Evolutionary conservation across 2,797 vertebrate genomes (phyloP).

Genomic region (Darevskia nairensis): DNA sequence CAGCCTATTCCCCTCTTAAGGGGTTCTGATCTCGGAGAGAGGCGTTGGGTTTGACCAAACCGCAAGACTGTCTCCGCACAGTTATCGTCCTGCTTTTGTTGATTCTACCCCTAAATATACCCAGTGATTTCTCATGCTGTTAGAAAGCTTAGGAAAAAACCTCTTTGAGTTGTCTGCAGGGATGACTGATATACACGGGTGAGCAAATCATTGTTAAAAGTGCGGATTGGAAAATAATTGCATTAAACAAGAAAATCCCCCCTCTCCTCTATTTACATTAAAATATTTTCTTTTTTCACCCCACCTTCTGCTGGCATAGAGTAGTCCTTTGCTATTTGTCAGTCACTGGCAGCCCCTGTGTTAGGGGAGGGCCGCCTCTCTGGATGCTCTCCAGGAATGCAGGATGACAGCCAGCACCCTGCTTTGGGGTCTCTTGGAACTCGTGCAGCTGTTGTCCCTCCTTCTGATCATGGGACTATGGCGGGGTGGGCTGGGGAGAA

Average conservation of each 20-base stretch:
- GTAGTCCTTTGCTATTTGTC: background rate
- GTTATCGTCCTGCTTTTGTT: background rate
- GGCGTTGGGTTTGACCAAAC: background rate
- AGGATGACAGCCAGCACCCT: background rate
- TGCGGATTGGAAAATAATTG: conserved; percentile 8
- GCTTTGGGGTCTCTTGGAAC: background rate
- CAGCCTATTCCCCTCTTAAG: background rate
- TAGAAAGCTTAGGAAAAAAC: conserved; percentile 12
- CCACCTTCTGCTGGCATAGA: rapidly evolving
- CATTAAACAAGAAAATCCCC: background rate
- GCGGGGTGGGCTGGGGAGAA: background rate
- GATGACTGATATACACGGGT: conserved; percentile 13
- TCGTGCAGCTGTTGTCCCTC: background rate
- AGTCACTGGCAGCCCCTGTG: background rate
- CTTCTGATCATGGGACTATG: background rate
- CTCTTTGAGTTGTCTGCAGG: background rate
- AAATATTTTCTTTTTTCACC: conserved; percentile 1
- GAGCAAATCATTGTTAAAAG: background rate
- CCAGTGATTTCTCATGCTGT: background rate
- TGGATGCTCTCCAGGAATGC: background rate
- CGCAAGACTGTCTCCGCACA: no score
- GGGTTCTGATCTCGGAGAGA: background rate
- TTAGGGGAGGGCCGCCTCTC: background rate
- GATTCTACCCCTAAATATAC: background rate
- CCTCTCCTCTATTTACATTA: background rate